phyloP scores from a whole-genome alignment of 2,113 vertebrate genomes.

The Cynocephalus volans region DNA sequence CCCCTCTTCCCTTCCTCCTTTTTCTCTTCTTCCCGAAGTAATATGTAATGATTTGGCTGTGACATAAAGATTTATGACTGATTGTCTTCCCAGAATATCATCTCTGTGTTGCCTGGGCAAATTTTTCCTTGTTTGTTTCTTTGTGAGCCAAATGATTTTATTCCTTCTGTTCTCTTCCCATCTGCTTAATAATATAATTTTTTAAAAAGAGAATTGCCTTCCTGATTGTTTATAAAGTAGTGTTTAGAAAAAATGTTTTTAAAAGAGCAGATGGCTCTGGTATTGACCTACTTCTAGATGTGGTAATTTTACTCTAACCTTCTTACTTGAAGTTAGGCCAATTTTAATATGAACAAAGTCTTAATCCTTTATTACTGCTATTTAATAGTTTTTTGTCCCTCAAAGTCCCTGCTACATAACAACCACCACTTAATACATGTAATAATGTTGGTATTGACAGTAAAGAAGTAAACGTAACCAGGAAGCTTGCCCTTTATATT shows the following conservation, averaged over 20 bases:
- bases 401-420: background rate
- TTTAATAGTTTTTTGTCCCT: slow-evolving; percentile 53
- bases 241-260: slow-evolving; percentile 9
- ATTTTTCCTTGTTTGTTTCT: slow-evolving; percentile 77
- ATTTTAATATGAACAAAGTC: slow-evolving; percentile 38
- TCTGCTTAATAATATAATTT: slow-evolving; percentile 75
- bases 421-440: background rate
- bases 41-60: background rate
- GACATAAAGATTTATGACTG: slow-evolving; percentile 60
- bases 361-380: slow-evolving; percentile 3
- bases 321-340: slow-evolving; percentile 49
- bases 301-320: slow-evolving; percentile 65
- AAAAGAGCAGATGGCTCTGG: slow-evolving; percentile 61
- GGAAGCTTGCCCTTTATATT: background rate
- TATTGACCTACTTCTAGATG: slow-evolving; percentile 74
- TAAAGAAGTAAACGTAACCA: background rate
- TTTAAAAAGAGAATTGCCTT: slow-evolving; percentile 50
- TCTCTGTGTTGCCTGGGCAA: slow-evolving; percentile 56
- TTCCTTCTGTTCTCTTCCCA: slow-evolving; percentile 61
- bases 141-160: slow-evolving; percentile 68
- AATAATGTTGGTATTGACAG: background rate
- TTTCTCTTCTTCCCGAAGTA: slow-evolving; percentile 36
- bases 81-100: slow-evolving; percentile 72
- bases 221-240: slow-evolving; percentile 44
- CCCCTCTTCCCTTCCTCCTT: background rate